Base-by-base conservation (phyloP, 2,888 invertebrate genomes). In the Leptodirus hochenwartii region DNA sequence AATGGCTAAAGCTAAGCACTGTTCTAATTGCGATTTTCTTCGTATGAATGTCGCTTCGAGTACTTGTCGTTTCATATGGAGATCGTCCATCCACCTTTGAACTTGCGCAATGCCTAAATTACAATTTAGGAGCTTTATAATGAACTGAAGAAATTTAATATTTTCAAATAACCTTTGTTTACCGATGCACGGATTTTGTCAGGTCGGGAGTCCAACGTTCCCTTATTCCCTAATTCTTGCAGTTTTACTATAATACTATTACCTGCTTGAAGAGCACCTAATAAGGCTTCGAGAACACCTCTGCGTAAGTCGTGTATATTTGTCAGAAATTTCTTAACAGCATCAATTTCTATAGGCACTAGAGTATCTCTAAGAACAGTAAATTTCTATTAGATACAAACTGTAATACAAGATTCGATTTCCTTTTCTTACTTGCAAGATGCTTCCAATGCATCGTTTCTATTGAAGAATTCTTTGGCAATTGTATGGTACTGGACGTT, bases 201-300 rank as follows among this genome's bases (percentile, higher is more conserved):
- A 32, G 75, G 75, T 43, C 75, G 61, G 35, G 77, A 76, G 51
- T 81, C 80, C 43, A 78, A 62, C 34, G 76, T 73, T 44, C 77
- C 78, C 48, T 74, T 65, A 47, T 69, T 65, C 32, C 73, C 73
- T 41, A 84, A 63, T 49, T 79, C 74, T 44, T 72, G 70, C 38
- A 87, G 59, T 45, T 71, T 66, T 28, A 72, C 74, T 43, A 87
- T 59, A 37, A 85, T 58, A 30, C 64, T 61, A 48, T 80, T 79
- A 27, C 85, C 85, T 39, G 78, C 69, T 47, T 80, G 78, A 27
- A 87, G 58, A 3, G 84, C 76, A n/a, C 66, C 63, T 69, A 82
- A 79, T 3, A 84, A 65, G 4, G 73, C 61, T 39, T 81, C 81
- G 33, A 85, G 56, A 51, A 84, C 70, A 29, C 66, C 61, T 45